Conservation (phyloP, 1,140 invertebrate species). For the Plutomurus gul region DNA sequence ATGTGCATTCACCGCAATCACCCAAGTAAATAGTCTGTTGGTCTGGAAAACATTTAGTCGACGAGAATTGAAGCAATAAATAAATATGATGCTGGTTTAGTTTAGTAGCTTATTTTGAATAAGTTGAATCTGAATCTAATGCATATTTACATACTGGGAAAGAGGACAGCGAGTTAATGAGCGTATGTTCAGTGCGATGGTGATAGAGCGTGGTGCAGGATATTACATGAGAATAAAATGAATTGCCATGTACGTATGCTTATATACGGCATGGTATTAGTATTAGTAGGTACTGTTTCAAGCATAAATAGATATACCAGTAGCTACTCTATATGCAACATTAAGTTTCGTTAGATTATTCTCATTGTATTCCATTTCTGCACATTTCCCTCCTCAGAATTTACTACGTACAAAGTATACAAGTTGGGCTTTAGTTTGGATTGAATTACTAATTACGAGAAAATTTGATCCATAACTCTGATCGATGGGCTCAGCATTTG, state of each 20-base stretch:
- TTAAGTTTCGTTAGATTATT: background rate
- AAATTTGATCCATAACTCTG: constrained; percentile 40
- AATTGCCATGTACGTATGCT: background rate
- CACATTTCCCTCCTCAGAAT: constrained; percentile 15
- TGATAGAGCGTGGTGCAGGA: background rate
- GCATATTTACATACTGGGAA: too few species aligned
- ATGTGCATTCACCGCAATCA: too few species aligned
- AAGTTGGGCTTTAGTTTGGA: constrained; percentile 10
- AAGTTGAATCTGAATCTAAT: too few species aligned
- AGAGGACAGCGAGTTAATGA: too few species aligned
- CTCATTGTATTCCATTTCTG: constrained; percentile 9
- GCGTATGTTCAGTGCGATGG: too few species aligned
- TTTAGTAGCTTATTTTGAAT: too few species aligned
- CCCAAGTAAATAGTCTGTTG: too few species aligned
- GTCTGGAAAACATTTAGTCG: too few species aligned
- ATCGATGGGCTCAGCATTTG: constrained; percentile 30
- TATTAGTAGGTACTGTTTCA: background rate
- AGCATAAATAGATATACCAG: background rate
- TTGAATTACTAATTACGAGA: constrained; percentile 38
- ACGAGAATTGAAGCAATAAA: too few species aligned
- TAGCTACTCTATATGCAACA: background rate
- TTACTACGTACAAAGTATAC: background rate
- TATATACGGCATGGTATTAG: background rate
- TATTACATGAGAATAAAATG: background rate
- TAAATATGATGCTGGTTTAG: too few species aligned